Conservation (phyloP, 2,113 vertebrate species). For the Phoenicopterus ruber region DNA sequence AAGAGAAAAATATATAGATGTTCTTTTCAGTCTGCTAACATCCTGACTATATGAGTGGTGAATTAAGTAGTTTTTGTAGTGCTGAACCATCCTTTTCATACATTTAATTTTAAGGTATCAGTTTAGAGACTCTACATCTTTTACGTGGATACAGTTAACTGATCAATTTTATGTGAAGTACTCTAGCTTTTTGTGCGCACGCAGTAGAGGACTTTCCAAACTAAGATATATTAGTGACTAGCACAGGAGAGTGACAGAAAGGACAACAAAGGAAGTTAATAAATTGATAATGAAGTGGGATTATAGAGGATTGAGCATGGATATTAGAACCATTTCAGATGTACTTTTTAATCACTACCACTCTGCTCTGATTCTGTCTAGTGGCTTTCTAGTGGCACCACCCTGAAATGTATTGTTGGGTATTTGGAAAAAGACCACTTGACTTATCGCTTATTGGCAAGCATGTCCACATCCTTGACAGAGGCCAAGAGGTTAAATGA, state of each 20-base stretch:
- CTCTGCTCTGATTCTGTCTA: conserved; percentile 2
- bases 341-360: conserved; percentile 19
- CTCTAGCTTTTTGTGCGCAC: neutral
- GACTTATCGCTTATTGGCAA: neutral
- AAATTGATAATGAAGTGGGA: conserved; percentile 51
- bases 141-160: neutral
- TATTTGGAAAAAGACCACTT: conserved; percentile 13
- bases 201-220: neutral
- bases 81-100: neutral
- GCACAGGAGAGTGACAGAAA: neutral
- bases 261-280: conserved; percentile 47
- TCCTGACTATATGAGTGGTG: neutral
- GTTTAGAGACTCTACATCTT: neutral
- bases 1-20: neutral
- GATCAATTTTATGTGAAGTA: neutral
- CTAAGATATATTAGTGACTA: neutral
- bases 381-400: neutral
- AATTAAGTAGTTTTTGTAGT: neutral
- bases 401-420: neutral
- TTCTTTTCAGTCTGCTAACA: neutral
- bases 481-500: neutral
- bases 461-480: neutral
- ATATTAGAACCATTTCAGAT: conserved; percentile 41
- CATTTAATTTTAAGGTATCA: neutral
- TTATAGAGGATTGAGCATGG: conserved; percentile 36